Base-by-base conservation (phyloP, 2,888 invertebrate genomes). In the Nymphalis polychloros region DNA sequence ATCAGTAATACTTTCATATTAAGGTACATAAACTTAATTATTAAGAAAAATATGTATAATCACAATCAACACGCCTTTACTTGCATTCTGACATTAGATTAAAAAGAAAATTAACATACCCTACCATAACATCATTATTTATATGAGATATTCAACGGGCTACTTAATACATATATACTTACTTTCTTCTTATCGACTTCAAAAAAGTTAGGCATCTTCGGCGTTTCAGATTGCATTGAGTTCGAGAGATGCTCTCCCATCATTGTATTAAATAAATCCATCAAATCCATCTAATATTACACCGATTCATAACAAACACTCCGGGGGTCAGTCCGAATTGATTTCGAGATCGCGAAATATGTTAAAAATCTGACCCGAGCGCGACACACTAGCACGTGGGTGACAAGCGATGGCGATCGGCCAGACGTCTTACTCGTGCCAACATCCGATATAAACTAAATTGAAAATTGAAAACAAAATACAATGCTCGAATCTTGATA, bases 371-470 rank as follows among this genome's bases (percentile, higher is more conserved):
- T 64, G 74, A 77, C 73, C 35, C 59, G 59, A 75, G 77, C 84
- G 80, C 84, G 82, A 83, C 80, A 81, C 79, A 76, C 73, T 74
- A 81, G 81, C 90, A 90, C 89, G 91, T 90, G 90, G 81, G 77
- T 82, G 77, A 76, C 77, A 82, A 81, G 77, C 82, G 79, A 84
- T 86, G 88, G 87, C 87, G 82, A 77, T 72, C 81, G 81, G 89
- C 88, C 89, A 88, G 86, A 90, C 91, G 91, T 90, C 86, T 86
- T 88, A 69, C 89, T 84, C 86, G 85, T 85, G 87, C 89, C 90
- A 89, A 90, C 89, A 90, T 90, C 89, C 86, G 86, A 92, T 91
- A 91, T 92, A 87, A 92, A 92, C 92, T 92, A 92, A 92, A 92
- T 92, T 89, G 88, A 91, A 92, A 91, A 90, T 92, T 90, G 88